Evolutionary conservation across 1,140 invertebrate genomes (phyloP), one percentile per base, ranked within the genome.

Genomic region (Aphelinus atriplicis): DNA sequence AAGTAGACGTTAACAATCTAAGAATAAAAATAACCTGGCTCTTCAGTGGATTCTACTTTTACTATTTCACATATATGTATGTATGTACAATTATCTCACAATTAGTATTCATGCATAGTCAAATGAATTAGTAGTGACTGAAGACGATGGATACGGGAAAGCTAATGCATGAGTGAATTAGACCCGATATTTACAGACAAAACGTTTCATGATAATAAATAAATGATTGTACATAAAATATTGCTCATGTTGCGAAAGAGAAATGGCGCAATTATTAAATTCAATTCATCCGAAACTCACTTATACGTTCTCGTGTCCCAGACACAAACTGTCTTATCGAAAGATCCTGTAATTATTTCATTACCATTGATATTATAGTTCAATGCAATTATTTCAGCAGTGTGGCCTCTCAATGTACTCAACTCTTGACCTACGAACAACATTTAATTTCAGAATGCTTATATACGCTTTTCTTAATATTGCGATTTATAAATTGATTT

Each of bases 341-440:
- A 95, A 0, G 94, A 95, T 3, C 93, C 94, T 0, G 94, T 95
- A 64, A 95, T 90, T 42, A 95, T 81, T 74, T 92, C 88, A 69
- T 91, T 90, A 46, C 93, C 93, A 78, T 91, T 90, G 3, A 90
- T 90, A 75, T 91, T 93, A 80, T 94, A 95, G 71, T 92, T 89
- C 7, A 94, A 82, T 0, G 91, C 90, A 53, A 95, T 93, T 50
- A 95, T 91, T 84, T 95, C 94, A 1, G 90, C 93, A 3, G 89
- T 91, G 81, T 95, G 94, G 2, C 93, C 92, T 73, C 85, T 83
- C 50, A 93, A 89, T 4, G 86, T 88, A 42, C 89, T 89, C 43
- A 93, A 80, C 76, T 94, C 93, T 73, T 89, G 84, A 5, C 91
- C 91, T 86, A 82, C 84, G 43, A 53, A 77, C 78, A 62, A n/a